Evolutionary conservation across 92 coral and sea anemone genomes (phyloP), one percentile per base, ranked within the genome.

Genomic region (Blastomussa wellsi): DNA sequence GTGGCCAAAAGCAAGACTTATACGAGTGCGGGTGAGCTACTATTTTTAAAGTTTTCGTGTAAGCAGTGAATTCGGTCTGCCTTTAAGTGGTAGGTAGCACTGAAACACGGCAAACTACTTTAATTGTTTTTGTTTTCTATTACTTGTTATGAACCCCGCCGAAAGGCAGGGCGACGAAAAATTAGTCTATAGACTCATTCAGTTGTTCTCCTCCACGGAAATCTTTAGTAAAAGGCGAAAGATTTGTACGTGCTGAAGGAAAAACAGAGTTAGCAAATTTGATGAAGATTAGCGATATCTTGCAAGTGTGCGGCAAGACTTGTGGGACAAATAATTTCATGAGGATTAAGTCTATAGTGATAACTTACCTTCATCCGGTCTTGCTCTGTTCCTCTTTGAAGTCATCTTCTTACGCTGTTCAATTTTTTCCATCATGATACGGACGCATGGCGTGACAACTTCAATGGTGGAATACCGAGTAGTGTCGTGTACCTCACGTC

Each of bases 401-500:
- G 48, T 69, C 24, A 70, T 9, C 42, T 41, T 86, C 60, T 60
- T 71, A 0, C 74, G 48, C 33, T 86, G 85, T 70, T 72, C 84
- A 85, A 94, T 94, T 86, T 94, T 96, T 88, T 96, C 98, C 98
- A 96, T 92, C 72, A 82, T 77, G 70, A 96, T 96, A 48, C 90
- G 78, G 49, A 96, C 95, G 59, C 99, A 90, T 14, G 99, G 98
- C 5, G 99, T 96, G 42, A 94, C 82, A 53, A 96, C 87, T 75
- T 95, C 99, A 26, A 96, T 92, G 69, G 93, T 93, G 80, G 90
- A 94, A 59, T 85, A 96, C 69, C 86, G 72, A 28, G 96, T 79
- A 2, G 97, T 90, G 82, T 92, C 93, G 41, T 91, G 98, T n/a
- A 84, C 86, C 57, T 94, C 96, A 26, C 91, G 88, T 37, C 98